These are phyloP conservation scores for Drosophila neutralis DNA, from an alignment of 2,888 invertebrate genomes.

Conservation along the genomic window DNA sequence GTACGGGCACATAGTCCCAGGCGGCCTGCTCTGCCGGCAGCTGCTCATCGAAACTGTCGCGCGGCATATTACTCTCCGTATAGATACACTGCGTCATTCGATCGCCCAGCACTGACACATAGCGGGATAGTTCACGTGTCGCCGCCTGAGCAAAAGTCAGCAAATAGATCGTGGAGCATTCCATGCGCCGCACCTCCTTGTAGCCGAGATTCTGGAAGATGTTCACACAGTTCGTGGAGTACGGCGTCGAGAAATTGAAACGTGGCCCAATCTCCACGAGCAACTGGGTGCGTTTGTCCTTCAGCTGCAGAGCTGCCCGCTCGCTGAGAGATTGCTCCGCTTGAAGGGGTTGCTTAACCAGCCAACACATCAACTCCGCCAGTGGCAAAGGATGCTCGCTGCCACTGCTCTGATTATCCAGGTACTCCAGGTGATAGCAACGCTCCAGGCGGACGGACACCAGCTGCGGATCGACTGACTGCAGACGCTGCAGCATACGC, in stretches of 20 bases:
- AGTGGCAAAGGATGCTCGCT: constrained; percentile 85
- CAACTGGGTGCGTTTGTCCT: constrained; percentile 81
- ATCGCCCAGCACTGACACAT: constrained; percentile 91
- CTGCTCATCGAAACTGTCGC: constrained; percentile 89
- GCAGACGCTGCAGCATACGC: constrained; percentile 87
- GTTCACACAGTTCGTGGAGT: constrained; percentile 97
- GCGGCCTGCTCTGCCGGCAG: constrained; percentile 89
- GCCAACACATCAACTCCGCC: constrained; percentile 90
- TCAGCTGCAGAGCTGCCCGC: constrained; percentile 60
- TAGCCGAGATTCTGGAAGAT: constrained; percentile 95
- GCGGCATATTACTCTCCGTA: constrained; percentile 87
- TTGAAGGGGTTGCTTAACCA: constrained; percentile 89
- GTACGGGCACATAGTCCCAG: constrained; percentile 94
- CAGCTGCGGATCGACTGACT: constrained; percentile 77
- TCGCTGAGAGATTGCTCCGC: constrained; percentile 86
- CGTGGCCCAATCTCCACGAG: constrained; percentile 96
- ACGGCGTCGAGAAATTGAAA: constrained; percentile 97
- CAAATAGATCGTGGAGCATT: constrained; percentile 92
- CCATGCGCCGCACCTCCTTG: constrained; percentile 90
- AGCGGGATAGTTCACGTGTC: constrained; percentile 29
- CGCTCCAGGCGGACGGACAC: constrained; percentile 86
- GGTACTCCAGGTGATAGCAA: constrained; percentile 91
- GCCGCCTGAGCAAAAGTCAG: constrained; percentile 85
- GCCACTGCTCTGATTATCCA: constrained; percentile 3
- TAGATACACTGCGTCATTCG: constrained; percentile 97